Evolutionary conservation across 1,140 invertebrate genomes (phyloP).

Genomic region (Drosophila fuyamai): DNA sequence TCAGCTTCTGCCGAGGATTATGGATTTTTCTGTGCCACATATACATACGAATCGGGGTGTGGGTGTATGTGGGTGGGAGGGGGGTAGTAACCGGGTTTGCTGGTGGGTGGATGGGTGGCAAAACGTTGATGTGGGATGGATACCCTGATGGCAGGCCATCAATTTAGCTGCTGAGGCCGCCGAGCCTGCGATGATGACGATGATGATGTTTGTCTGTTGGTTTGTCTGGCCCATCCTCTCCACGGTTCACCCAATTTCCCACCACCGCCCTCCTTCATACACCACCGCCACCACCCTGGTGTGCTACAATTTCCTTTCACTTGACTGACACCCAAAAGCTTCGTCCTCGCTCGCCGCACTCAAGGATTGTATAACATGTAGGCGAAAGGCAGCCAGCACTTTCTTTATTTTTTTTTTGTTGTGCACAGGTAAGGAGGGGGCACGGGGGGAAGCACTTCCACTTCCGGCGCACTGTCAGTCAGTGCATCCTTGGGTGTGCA

Average conservation of each 20-base stretch:
- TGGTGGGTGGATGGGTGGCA: constrained; percentile 7
- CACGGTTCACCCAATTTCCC: background rate
- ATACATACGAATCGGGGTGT: constrained; percentile 22
- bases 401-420: constrained; percentile 33
- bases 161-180: constrained; percentile 59
- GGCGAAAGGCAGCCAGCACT: constrained; percentile 47
- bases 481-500: constrained; percentile 28
- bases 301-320: constrained; percentile 81
- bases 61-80: background rate
- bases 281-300: constrained; percentile 10
- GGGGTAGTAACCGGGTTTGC: background rate
- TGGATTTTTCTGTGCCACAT: constrained; percentile 73
- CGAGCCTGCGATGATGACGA: constrained; percentile 35
- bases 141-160: constrained; percentile 70
- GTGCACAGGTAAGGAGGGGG: constrained; percentile 21
- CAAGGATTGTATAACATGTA: constrained; percentile 81
- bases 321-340: constrained; percentile 80
- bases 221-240: constrained; percentile 62
- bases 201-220: constrained; percentile 79
- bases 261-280: background rate
- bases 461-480: constrained; percentile 50
- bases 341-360: constrained; percentile 59
- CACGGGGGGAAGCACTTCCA: constrained; percentile 43
- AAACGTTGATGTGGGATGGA: constrained; percentile 36
- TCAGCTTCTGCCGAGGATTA: constrained; percentile 68